A percentile compares a stretch with the other conserved stretches of the same genome.
Conservation (phyloP, 2,888 invertebrate species). For the Phlogophora meticulosa region DNA sequence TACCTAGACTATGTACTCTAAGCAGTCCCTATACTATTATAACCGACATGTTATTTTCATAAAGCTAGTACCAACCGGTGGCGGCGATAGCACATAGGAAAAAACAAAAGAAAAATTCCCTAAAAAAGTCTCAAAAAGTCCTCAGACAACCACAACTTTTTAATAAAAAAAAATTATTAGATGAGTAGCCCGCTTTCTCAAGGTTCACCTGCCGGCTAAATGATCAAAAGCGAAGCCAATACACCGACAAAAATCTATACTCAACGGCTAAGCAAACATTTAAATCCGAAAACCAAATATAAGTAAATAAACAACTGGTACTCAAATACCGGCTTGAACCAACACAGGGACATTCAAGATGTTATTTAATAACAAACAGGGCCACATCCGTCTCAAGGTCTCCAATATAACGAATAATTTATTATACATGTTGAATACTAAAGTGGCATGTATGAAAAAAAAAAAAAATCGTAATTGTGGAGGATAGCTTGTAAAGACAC, state of each 20-base stretch:
- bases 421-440: constrained; percentile 24
- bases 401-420: constrained; percentile 45
- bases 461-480: constrained; percentile 20
- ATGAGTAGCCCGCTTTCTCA: constrained; percentile 26
- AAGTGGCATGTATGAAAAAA: constrained; percentile 16
- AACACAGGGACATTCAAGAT: constrained; percentile 55
- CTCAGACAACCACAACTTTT: neutral
- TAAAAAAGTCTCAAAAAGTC: constrained; percentile 1
- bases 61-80: neutral
- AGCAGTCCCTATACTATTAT: neutral
- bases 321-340: constrained; percentile 47
- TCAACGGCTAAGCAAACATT: constrained; percentile 46
- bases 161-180: constrained; percentile 7
- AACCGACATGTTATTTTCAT: rapidly evolving
- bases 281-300: constrained; percentile 50
- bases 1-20: neutral
- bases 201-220: constrained; percentile 38
- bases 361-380: constrained; percentile 57
- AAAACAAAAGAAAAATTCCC: neutral
- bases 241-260: constrained; percentile 42
- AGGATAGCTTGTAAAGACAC: neutral
- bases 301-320: constrained; percentile 55
- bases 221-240: constrained; percentile 37
- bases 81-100: neutral
- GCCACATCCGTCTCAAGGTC: constrained; percentile 56